A percentile compares a stretch with the other conserved stretches of the same genome.
These are phyloP conservation scores for Bradypodion ventrale DNA, from an alignment of 2,797 vertebrate species.

Conservation along the genomic window DNA sequence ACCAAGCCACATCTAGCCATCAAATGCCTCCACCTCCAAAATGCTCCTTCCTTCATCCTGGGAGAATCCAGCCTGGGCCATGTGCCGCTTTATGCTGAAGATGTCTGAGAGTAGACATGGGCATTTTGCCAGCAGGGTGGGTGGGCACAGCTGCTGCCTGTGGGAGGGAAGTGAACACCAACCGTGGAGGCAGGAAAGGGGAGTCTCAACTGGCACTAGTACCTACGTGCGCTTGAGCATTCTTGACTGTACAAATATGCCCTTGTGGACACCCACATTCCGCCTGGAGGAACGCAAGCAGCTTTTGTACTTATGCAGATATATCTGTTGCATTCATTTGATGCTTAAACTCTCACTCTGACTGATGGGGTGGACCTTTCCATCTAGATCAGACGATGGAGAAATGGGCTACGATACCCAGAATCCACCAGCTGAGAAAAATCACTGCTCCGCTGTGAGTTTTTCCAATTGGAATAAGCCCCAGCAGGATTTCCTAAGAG, in stretches of 20 bases:
- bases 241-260: neutral
- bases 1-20: neutral
- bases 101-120: neutral
- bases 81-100: neutral
- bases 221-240: neutral
- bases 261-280: neutral
- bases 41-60: neutral
- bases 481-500: neutral
- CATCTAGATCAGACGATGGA: too few species aligned
- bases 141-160: slow-evolving; percentile 6
- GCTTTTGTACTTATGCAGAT: neutral
- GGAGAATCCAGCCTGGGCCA: neutral
- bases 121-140: slow-evolving; percentile 9
- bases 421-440: neutral
- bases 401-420: neutral
- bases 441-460: too few species aligned
- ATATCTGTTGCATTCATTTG: neutral
- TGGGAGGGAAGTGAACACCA: neutral
- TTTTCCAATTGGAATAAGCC: neutral
- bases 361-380: neutral
- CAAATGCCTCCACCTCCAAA: neutral
- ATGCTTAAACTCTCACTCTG: too few species aligned
- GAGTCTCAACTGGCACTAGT: neutral
- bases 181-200: neutral
- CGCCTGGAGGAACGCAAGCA: neutral